These are phyloP conservation scores for Apis mellifera DNA, from an alignment of 1,140 invertebrate genomes.

Conservation along the genomic window DNA sequence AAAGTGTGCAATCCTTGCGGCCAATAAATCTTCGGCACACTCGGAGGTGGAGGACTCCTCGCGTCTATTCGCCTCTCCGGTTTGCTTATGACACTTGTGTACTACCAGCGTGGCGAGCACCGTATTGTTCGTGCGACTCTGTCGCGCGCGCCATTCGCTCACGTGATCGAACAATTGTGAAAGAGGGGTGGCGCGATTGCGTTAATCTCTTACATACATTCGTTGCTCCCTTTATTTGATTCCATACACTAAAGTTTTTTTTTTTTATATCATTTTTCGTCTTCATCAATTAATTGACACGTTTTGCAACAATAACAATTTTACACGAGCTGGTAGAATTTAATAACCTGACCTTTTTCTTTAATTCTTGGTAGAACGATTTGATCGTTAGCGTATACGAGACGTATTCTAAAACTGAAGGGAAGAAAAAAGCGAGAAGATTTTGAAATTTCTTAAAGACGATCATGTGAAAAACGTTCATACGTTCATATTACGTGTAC, in stretches of 20 bases:
- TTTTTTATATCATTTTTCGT: too few relatives aligned
- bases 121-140: constrained; percentile 39
- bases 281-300: too few relatives aligned
- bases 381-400: background rate
- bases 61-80: constrained; percentile 57
- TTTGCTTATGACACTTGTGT: constrained; percentile 69
- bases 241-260: too few relatives aligned
- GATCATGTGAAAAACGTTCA: background rate
- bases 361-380: too few relatives aligned
- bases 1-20: constrained; percentile 65
- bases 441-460: background rate
- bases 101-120: constrained; percentile 52
- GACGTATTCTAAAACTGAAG: background rate
- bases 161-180: constrained; percentile 25
- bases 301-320: too few relatives aligned
- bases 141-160: constrained; percentile 26
- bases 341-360: too few relatives aligned
- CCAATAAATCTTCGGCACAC: constrained; percentile 73
- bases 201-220: constrained; percentile 34
- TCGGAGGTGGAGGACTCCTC: constrained; percentile 63
- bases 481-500: background rate
- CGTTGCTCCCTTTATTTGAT: background rate
- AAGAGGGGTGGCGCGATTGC: constrained; percentile 21
- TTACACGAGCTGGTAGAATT: too few relatives aligned
- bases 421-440: background rate